These are phyloP conservation scores for Tetanocera ferruginea DNA, from an alignment of 2,888 invertebrate genomes.

Conservation along the genomic window DNA sequence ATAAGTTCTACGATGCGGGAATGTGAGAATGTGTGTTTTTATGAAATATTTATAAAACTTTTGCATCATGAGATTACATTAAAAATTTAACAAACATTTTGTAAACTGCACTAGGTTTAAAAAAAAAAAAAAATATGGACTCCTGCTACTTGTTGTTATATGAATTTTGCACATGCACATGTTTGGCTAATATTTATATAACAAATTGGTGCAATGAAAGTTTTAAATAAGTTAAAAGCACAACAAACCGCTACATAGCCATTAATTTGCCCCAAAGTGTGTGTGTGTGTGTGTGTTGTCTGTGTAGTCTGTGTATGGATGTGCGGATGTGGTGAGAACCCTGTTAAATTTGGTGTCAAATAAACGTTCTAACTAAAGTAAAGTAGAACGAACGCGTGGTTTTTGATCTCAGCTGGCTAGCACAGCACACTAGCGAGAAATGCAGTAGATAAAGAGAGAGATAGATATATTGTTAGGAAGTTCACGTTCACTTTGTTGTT, in stretches of 20 bases:
- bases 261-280: not conserved
- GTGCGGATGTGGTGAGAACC: not conserved
- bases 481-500: not conserved
- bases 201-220: not conserved
- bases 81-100: slow-evolving; percentile 9
- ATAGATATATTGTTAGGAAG: not conserved
- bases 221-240: not conserved
- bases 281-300: not conserved
- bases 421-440: not conserved
- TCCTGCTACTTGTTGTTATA: not conserved
- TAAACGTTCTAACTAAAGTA: not conserved
- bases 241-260: not conserved
- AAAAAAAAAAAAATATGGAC: not conserved
- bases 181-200: not conserved
- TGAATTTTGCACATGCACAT: not conserved
- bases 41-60: not conserved
- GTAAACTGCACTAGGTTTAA: not conserved
- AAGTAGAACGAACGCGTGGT: not conserved
- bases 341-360: not conserved
- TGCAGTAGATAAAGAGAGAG: not conserved
- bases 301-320: not conserved
- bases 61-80: not conserved
- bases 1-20: not conserved
- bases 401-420: slow-evolving; percentile 22
- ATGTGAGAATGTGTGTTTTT: not conserved